Conservation (phyloP, 2,113 vertebrate genomes). For the Coturnix japonica region DNA sequence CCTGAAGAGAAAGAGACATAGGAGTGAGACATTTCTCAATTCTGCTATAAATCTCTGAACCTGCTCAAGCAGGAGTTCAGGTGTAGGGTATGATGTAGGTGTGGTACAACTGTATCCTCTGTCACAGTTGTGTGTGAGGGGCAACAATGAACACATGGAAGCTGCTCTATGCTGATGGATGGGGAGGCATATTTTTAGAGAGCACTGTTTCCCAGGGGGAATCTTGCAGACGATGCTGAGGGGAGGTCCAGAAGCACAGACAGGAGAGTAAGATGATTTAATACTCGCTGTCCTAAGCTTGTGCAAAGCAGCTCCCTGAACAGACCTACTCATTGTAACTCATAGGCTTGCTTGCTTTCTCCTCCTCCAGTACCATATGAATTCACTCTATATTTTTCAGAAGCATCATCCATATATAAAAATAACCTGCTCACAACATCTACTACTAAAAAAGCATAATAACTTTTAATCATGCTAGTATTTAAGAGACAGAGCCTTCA, state of each 20-base stretch:
- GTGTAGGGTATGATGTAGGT: neutral
- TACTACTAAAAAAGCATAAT: neutral
- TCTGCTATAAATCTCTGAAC: neutral
- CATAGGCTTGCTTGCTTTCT: neutral
- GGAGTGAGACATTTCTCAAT: neutral
- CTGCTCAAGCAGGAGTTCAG: neutral
- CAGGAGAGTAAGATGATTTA: neutral
- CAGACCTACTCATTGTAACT: neutral
- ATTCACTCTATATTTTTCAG: neutral
- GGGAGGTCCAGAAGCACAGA: neutral
- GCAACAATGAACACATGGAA: neutral
- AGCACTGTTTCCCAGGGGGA: fast-evolving
- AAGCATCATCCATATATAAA: neutral
- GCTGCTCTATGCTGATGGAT: neutral
- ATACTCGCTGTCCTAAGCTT: neutral
- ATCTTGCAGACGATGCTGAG: neutral
- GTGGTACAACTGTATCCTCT: neutral
- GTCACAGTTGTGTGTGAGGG: neutral
- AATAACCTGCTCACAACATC: neutral
- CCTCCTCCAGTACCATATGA: neutral
- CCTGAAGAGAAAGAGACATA: neutral
- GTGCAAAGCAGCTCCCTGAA: neutral
- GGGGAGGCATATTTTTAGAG: neutral
- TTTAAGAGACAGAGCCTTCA: neutral
- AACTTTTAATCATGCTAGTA: neutral